Evolutionary conservation across 2,797 vertebrate genomes (phyloP), one percentile per base, ranked within the genome.

Genomic region (Haliaeetus vocifer): DNA sequence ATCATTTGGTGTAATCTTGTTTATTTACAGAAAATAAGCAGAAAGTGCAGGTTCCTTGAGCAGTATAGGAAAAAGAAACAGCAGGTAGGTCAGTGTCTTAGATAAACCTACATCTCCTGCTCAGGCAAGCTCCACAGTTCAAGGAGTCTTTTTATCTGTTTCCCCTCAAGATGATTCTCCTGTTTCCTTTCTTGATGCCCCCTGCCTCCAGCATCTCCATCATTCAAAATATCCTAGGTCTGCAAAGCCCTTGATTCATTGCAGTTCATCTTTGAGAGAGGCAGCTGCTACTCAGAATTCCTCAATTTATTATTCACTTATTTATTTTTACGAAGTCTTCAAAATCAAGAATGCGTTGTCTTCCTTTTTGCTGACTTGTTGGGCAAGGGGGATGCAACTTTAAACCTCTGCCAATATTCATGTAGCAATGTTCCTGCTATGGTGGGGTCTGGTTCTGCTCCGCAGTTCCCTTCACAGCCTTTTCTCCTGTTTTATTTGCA

Each of bases 1-100:
- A 77, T 95, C 0, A 95, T 96, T 95, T 94, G 58, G 25, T 91
- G 70, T 66, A 88, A 92, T 96, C 81, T 89, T 92, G 74, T 89
- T 94, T 94, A 80, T 91, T 94, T 93, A 79, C 62, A 81, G 94
- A 93, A 87, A 96, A 95, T 77, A 90, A 93, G 84, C 84, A 42
- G 67, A 72, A 87, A 94, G 63, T 91, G 59, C n/a, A 89, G 67
- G 81, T 92, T 96, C 18, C 26, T 87, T 63, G 71, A 85, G 55
- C 45, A 80, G 45, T 59, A 47, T 1, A 82, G 49, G 85, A 77
- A 71, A 94, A 94, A 74, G 49, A 94, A 92, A 94, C 92, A 92
- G 89, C 84, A 67, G 86, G 92, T 37, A 87, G 74, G 63, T 89
- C 61, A 56, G 63, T 0, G 0, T 55, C 67, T 74, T 68, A 45